Evolutionary conservation across 2,797 vertebrate genomes (phyloP), one percentile per base, ranked within the genome.

Genomic region (Cossypha heuglini): DNA sequence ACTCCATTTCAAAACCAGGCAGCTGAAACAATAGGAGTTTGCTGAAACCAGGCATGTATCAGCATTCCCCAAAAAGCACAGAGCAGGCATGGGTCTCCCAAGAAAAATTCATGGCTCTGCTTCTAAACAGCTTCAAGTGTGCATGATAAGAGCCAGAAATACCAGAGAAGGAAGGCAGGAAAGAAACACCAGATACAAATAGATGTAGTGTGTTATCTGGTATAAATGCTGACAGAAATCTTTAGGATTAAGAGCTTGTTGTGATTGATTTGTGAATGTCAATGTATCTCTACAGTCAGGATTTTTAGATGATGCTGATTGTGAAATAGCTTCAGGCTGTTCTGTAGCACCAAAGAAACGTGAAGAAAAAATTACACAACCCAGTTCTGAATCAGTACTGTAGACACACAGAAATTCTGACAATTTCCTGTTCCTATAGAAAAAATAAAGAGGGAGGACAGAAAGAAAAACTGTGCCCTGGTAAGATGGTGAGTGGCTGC

Each of bases 291-390:
- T 71, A 26, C 33, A 89, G 26, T 67, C 67, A 57, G 18, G 0
- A 15, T 73, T 72, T 94, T 87, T 18, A 82, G 67, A 82, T 48
- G 6, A 37, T 74, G 64, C 16, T 80, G 72, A 79, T 46, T 61
- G 42, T 67, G 68, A 93, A 95, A 90, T 54, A 88, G 42, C 89
- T 94, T 13, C 87, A 88, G 72, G 89, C 91, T 93, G 49, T 74
- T 94, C 82, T 67, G 11, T 68, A 80, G 74, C 72, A 94, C 75
- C 38, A 72, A 77, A 88, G 64, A 94, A 95, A 91, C 21, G 57
- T 57, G 85, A 91, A 86, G 68, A 83, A 96, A 96, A 91, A 86
- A 80, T 88, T 85, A 64, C 49, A 61, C 42, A 94, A 49, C 33
- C 24, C 13, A 17, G 40, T 54, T 77, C 33, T 59, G 74, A 83